Base-by-base conservation (phyloP, 2,888 invertebrate genomes). In the Hirudinaria manillensis region DNA sequence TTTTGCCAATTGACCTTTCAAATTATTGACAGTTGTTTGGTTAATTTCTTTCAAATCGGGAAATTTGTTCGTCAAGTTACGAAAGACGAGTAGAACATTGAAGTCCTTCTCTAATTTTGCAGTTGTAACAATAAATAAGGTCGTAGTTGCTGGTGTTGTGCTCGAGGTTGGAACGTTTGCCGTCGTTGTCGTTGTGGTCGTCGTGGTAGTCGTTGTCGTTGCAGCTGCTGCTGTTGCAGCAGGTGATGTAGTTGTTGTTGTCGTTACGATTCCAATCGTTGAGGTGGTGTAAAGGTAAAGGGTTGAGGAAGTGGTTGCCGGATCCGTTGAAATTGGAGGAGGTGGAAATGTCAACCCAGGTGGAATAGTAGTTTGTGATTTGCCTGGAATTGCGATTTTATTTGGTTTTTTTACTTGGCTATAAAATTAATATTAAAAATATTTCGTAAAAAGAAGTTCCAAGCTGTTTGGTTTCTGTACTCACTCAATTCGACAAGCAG, bases 101-200 rank as follows among this genome's bases (percentile, higher is more conserved):
- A 34, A 68, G 32, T 34, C 13, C 10, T 16, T 29, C 34, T 16
- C 13, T 10, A 32, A 21, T 32, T 36, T 68, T 68, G 19, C 2
- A 24, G 68, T 68, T 29, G n/a, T 34, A 21, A 36, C 21, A 29
- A 32, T 68, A 34, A 4, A 3, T 1, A 19, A 29, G n/a, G 36
- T 4, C 7, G 68, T 36, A 16, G 21, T 67, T 67, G 27, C 3
- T 68, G 32, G 29, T 32, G 6, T 67, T 3, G 67, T 67, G 21
- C 7, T 67, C 67, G 67, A 24, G 21, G 67, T 67, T 32, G 67
- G 13, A 13, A 24, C 24, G 21, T 4, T 67, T 27, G 67, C 24
- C 29, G 67, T 6, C 3, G 67, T 27, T 32, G 67, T 67, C 21
- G 67, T 67, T 27, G 67, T 67, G 21, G 67, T 24, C n/a, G 68